Base-by-base conservation (phyloP, 1,140 invertebrate species). In the Aphelenchoides besseyi region DNA sequence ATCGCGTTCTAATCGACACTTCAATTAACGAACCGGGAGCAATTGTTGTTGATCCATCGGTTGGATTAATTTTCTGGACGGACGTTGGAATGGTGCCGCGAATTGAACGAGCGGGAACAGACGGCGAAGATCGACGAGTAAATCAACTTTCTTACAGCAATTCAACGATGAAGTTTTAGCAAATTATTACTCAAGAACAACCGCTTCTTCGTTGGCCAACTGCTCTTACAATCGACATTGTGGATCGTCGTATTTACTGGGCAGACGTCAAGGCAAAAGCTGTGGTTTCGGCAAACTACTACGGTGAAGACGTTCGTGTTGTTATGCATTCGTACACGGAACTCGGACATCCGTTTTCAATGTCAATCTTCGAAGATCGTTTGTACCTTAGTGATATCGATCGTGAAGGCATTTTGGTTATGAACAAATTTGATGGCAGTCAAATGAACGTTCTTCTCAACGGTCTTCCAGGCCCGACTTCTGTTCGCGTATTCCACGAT, bases 381-480 rank as follows among this genome's bases (percentile, higher is more conserved):
- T 88, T 97, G 3, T 97, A 94, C 86, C 97, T 93, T 93, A 94
- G 92, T 2, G 95, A 97, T 85, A 95, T 93, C 93, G 90, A 93
- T 79, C 91, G 92, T 81, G 91, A 93, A 72, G 91, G 92, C 0
- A 92, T 97, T 48, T 92, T 91, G 84, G 91, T 90, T 81, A 92
- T 92, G 0, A 94, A 95, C 85, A 97, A 97, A 86, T 95, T 95
- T 82, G 82, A 74, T 55, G 93, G 92, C 2, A 89, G 90, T 74
- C 89, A 91, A 74, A 86, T 92, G 5, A 30, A 69, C 29, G 63
- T 33, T 89, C 73, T 77, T 32, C 82, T 81, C 30, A 72, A 76
- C 9, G 74, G 80, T 30, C 77, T 86, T 16, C 77, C 82, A 41
- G 80, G 82, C 23, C 93, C 94, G 0, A 96, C 96, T 93, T 92